Base-by-base conservation (phyloP, 2,888 invertebrate genomes). In the Galerucella nymphaeae region DNA sequence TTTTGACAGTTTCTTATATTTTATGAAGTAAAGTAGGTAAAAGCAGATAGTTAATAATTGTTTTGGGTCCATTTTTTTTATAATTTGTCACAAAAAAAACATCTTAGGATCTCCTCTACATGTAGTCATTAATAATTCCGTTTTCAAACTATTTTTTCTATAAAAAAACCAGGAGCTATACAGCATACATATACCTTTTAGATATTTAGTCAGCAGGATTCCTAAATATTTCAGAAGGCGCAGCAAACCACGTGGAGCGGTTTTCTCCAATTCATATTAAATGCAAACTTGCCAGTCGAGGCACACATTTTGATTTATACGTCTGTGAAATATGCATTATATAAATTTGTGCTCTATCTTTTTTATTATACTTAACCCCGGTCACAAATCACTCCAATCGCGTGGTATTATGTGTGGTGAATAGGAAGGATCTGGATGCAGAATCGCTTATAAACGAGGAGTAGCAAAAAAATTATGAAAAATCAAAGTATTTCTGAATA, bases 301-400 rank as follows among this genome's bases (percentile, higher is more conserved):
- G 82, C 84, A 84, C 84, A 83, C 82, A 82, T 81, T 82, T 81
- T 85, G 85, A 85, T 86, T 84, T 85, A 86, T 84, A 78, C 79
- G 83, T 83, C 86, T 85, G 85, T 85, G 83, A 85, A 85, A 86
- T 85, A 85, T 86, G 85, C 86, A 86, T 86, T 86, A 86, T 85
- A 85, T 85, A 84, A 86, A 86, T 86, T 86, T 85, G 85, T 82
- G 85, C 83, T 85, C 83, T 81, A 83, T 85, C 85, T 86, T 85
- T 30, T 85, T 86, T 86, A 85, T 86, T 84, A 82, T 83, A 83
- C 83, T 84, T 83, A 82, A 82, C 84, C 82, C 80, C 78, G 80
- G 73, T 81, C 80, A 83, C 84, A 85, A 86, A 86, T 86, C 85
- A 85, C 81, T 80, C 78, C 79, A 80, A 82, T 82, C 82, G 80